These are phyloP conservation scores for Mimachlamys varia DNA, from an alignment of 2,888 invertebrate genomes.

Conservation along the genomic window DNA sequence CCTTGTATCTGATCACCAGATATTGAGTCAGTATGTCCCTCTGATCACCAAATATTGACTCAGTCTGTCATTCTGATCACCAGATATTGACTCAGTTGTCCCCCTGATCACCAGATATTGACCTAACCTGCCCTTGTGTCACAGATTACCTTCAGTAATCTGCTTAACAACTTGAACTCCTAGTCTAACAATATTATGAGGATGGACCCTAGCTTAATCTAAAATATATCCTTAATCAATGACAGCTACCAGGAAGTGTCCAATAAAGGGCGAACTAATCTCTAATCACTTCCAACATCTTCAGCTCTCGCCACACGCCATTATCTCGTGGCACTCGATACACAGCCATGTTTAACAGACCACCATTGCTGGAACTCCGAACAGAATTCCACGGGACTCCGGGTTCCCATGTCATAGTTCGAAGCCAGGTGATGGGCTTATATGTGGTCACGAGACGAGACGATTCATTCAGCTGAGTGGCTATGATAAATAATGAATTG, in stretches of 20 bases:
- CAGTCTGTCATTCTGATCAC: background rate
- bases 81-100: background rate
- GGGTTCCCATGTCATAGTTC: background rate
- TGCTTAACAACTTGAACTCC: background rate
- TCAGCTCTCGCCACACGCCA: background rate
- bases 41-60: too few relatives aligned
- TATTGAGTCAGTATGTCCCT: too few relatives aligned
- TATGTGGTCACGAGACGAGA: background rate
- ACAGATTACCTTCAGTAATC: too few relatives aligned
- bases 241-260: background rate
- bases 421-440: background rate
- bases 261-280: background rate
- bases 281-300: background rate
- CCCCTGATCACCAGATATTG: too few relatives aligned
- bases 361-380: background rate
- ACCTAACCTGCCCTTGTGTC: too few relatives aligned
- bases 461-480: background rate
- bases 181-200: background rate
- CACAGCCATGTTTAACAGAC: background rate
- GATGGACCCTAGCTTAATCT: too few relatives aligned
- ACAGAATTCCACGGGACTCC: background rate
- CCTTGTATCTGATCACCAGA: too few relatives aligned
- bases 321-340: background rate
- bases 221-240: slow-evolving; percentile 12
- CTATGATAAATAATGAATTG: background rate